A percentile compares a stretch with the other conserved stretches of the same genome.
These are phyloP conservation scores for Macaca mulatta DNA, from an alignment of 2,113 vertebrate genomes.

Conservation along the genomic window DNA sequence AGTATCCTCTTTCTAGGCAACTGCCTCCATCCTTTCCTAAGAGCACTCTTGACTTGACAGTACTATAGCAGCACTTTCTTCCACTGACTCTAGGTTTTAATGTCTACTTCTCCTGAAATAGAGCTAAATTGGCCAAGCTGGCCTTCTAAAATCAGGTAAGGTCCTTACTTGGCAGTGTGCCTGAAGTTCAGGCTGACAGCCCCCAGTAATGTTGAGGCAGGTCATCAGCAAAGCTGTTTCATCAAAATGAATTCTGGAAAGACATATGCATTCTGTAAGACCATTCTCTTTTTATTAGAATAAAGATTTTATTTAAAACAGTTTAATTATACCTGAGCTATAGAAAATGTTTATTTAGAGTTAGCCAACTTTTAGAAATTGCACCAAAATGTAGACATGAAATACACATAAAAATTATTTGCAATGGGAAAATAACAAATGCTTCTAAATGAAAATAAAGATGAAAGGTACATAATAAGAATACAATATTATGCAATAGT, in stretches of 20 bases:
- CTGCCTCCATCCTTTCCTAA: neutral
- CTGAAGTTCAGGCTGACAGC: neutral
- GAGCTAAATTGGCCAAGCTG: neutral
- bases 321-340: neutral
- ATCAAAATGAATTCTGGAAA: neutral
- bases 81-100: neutral
- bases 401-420: neutral
- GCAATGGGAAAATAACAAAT: neutral
- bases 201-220: neutral
- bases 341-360: neutral
- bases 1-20: neutral
- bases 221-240: neutral
- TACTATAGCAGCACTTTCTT: neutral
- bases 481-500: neutral
- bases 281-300: neutral
- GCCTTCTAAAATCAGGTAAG: neutral
- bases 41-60: neutral
- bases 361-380: neutral
- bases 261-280: neutral
- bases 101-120: constrained; percentile 2
- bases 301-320: neutral
- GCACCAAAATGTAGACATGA: neutral
- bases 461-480: neutral
- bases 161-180: neutral
- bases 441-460: neutral